Percentiles rank a stretch among this genome's conserved stretches.
These are phyloP conservation scores for Protosalanx chinensis DNA, from an alignment of 2,797 vertebrate species.

Conservation along the genomic window DNA sequence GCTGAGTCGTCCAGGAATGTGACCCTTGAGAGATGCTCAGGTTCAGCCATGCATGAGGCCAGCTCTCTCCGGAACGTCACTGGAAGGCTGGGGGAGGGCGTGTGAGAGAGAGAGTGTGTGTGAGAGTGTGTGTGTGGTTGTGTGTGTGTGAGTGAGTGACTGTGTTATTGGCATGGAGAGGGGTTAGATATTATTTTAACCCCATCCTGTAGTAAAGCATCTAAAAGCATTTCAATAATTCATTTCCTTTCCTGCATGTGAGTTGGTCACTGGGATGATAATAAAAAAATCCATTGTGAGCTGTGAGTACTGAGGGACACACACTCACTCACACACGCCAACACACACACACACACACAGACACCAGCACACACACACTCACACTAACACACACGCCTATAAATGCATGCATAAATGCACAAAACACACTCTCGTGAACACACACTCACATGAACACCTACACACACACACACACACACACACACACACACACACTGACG, in stretches of 20 bases:
- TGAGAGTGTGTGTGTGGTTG: not conserved
- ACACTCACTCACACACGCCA: not conserved
- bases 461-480: not conserved
- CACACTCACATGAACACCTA: not conserved
- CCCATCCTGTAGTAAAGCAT: slow-evolving; percentile 11
- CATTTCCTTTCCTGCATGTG: slow-evolving; percentile 17
- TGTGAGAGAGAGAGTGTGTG: not conserved
- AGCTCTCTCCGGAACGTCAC: not conserved
- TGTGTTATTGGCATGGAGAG: not conserved
- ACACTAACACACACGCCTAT: not conserved
- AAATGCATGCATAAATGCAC: not conserved
- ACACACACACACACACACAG: not conserved
- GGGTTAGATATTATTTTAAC: not conserved
- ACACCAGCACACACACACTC: not conserved
- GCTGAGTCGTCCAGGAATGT: not conserved
- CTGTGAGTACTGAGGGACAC: slow-evolving; percentile 25
- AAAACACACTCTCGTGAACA: not conserved
- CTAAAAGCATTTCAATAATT: slow-evolving; percentile 39
- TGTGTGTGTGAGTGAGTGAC: not conserved
- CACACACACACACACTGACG: not conserved
- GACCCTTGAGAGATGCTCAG: slow-evolving; percentile 29
- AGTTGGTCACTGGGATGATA: slow-evolving; percentile 12
- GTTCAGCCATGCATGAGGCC: slow-evolving; percentile 36
- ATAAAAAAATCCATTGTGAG: slow-evolving; percentile 21
- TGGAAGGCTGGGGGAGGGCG: not conserved